Evolutionary conservation across 1,140 invertebrate genomes (phyloP).

Genomic region (Venturia canescens): DNA sequence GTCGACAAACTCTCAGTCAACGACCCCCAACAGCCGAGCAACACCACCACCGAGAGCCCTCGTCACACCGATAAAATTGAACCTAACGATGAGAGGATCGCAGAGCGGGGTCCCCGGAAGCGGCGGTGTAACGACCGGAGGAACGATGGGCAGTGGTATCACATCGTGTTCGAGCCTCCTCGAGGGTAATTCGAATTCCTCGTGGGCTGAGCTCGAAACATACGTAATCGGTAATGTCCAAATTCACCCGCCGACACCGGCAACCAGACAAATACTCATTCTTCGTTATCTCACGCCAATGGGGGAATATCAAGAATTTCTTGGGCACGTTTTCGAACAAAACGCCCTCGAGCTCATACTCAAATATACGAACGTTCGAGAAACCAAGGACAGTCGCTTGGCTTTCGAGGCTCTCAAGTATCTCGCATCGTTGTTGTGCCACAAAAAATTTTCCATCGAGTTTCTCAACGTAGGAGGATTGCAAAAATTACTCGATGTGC

Average conservation of each 20-base stretch:
- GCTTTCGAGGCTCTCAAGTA: slow-evolving; percentile 97
- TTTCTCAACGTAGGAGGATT: slow-evolving; percentile 92
- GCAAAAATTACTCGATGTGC: slow-evolving; percentile 90
- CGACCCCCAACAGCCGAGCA: slow-evolving; percentile 51
- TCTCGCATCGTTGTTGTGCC: slow-evolving; percentile 93
- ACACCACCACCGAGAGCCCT: slow-evolving; percentile 48
- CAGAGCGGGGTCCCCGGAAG: slow-evolving; percentile 38
- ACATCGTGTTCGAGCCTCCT: slow-evolving; percentile 57
- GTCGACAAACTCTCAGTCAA: slow-evolving; percentile 50
- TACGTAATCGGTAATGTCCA: slow-evolving; percentile 91
- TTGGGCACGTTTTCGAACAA: slow-evolving; percentile 94
- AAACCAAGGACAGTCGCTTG: slow-evolving; percentile 92
- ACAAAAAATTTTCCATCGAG: slow-evolving; percentile 98
- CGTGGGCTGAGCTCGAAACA: slow-evolving; percentile 92
- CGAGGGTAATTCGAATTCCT: slow-evolving; percentile 85
- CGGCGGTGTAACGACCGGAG: background rate
- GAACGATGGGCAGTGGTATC: background rate
- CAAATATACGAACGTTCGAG: slow-evolving; percentile 92
- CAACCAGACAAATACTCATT: slow-evolving; percentile 94
- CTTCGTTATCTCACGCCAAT: slow-evolving; percentile 94
- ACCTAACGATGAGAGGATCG: slow-evolving; percentile 51
- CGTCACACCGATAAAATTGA: slow-evolving; percentile 48
- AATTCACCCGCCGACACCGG: slow-evolving; percentile 90
- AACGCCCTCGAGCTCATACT: slow-evolving; percentile 93
- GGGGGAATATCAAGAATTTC: slow-evolving; percentile 98